These are phyloP conservation scores for Luscinia luscinia DNA, from an alignment of 2,797 vertebrate species.

Conservation along the genomic window DNA sequence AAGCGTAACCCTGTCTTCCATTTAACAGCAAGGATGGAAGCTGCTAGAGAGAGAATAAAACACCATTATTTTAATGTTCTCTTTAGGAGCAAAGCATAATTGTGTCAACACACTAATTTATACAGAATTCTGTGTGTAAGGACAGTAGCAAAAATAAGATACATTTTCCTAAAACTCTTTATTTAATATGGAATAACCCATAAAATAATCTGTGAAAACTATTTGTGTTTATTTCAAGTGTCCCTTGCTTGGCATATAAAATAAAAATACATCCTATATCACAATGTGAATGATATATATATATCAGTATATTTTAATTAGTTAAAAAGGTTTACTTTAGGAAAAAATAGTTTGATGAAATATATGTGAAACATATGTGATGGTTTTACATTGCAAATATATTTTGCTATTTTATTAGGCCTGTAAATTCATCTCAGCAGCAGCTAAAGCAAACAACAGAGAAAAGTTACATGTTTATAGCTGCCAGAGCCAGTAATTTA, in stretches of 20 bases:
- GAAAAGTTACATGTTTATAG: not conserved
- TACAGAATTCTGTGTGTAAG: not conserved
- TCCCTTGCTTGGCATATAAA: not conserved
- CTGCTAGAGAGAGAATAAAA: not conserved
- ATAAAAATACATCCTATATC: not conserved
- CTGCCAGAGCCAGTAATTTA: not conserved
- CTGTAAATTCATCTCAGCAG: not conserved
- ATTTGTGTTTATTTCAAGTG: not conserved
- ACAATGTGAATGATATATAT: not conserved
- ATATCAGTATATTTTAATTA: not conserved
- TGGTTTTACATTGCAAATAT: not conserved
- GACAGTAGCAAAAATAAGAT: not conserved
- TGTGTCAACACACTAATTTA: not conserved
- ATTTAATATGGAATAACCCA: not conserved
- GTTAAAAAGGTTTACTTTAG: not conserved
- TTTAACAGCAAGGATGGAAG: not conserved
- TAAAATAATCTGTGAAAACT: not conserved
- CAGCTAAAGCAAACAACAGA: not conserved
- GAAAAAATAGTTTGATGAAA: not conserved
- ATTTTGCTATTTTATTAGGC: not conserved
- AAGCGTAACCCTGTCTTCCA: not conserved
- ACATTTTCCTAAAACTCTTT: not conserved
- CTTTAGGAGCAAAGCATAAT: not conserved
- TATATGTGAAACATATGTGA: not conserved
- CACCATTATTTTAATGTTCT: not conserved